Base-by-base conservation (phyloP, 1,140 invertebrate species). In the Psix sp. region DNA sequence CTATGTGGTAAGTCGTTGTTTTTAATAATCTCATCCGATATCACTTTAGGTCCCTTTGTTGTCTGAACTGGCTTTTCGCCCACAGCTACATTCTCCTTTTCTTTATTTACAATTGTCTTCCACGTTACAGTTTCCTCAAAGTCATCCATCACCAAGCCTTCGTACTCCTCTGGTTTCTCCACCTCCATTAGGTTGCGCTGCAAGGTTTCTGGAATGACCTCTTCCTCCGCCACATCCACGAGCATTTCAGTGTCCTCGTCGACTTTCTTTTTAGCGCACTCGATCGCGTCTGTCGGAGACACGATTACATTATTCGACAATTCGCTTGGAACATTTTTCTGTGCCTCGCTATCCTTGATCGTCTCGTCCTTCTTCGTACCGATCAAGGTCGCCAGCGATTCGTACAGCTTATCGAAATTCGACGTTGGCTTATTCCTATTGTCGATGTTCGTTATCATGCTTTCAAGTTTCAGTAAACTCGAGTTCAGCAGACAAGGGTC, bases 381-480 rank as follows among this genome's bases (percentile, higher is more conserved):
- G n/a, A 51, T 24, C 0, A 56, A 26, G 36, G 9, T 63, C 1
- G 14, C 3, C 2, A 63, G 18, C 14, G 56, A 59, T 21, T 56
- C 33, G 36, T 49, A 67, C n/a, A 43, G 35, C 13, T 68, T 57
- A 9, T 24, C 15, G 24, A 43, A 17, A 21, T 29, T 15, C n/a
- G 21, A 21, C 5, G 38, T 65, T 7, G 17, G 18, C 9, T 54
- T 43, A 13, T 21, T 17, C 7, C 56, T 11, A 5, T 60, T 73
- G 16, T 86, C 81, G 4, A 87, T 84, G 43, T 84, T 84, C 0
- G 82, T 85, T 13, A 87, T 80, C 49, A 87, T 77, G 26, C 83
- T 86, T 16, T 86, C 85, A 0, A 87, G 51, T 26, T 80, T 80
- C 1, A 87, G 51, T 2, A 87, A 56, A 73, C 84, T 86, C 3